These are phyloP conservation scores for Holothuria glaberrima DNA, from an alignment of 35 echinoderm and acorn worm species.

Conservation along the genomic window DNA sequence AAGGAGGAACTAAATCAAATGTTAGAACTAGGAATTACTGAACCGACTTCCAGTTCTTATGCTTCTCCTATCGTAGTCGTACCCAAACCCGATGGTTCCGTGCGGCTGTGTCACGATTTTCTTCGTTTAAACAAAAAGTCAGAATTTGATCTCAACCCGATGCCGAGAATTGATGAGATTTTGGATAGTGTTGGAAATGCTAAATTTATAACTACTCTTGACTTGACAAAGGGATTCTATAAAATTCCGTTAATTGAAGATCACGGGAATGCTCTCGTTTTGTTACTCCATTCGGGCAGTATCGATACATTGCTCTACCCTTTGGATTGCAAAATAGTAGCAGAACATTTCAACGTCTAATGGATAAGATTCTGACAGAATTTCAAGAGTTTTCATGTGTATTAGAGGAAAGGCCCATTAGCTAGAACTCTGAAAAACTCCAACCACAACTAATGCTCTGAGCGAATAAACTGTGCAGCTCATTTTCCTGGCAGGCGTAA, in stretches of 20 bases:
- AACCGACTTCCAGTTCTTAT: slow-evolving; percentile 36
- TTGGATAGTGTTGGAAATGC: slow-evolving; percentile 45
- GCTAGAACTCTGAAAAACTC: too few species aligned
- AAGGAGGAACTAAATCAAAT: slow-evolving; percentile 47
- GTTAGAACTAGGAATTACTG: slow-evolving; percentile 58
- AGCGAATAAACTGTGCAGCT: too few species aligned
- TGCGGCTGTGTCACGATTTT: slow-evolving; percentile 47
- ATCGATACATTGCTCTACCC: slow-evolving; percentile 2
- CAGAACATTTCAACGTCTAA: slow-evolving; percentile 28
- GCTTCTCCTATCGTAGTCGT: slow-evolving; percentile 49
- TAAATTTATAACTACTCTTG: slow-evolving; percentile 39
- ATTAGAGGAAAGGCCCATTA: too few species aligned
- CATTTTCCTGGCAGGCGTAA: too few species aligned
- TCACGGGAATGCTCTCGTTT: slow-evolving; percentile 19
- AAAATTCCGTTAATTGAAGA: not conserved
- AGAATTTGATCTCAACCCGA: slow-evolving; percentile 71
- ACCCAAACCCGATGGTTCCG: slow-evolving; percentile 32
- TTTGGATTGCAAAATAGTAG: slow-evolving; percentile 26
- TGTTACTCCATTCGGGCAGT: slow-evolving; percentile 29
- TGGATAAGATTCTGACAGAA: slow-evolving; percentile 31
- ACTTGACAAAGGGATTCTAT: slow-evolving; percentile 41
- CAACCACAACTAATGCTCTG: too few species aligned
- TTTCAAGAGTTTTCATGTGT: slow-evolving; percentile 9
- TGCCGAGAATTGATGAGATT: slow-evolving; percentile 68
- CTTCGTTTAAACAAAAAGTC: slow-evolving; percentile 28